A percentile compares a stretch with the other conserved stretches of the same genome.
These are phyloP conservation scores for Matsumurasca onukii DNA, from an alignment of 1,140 invertebrate genomes.

Conservation along the genomic window DNA sequence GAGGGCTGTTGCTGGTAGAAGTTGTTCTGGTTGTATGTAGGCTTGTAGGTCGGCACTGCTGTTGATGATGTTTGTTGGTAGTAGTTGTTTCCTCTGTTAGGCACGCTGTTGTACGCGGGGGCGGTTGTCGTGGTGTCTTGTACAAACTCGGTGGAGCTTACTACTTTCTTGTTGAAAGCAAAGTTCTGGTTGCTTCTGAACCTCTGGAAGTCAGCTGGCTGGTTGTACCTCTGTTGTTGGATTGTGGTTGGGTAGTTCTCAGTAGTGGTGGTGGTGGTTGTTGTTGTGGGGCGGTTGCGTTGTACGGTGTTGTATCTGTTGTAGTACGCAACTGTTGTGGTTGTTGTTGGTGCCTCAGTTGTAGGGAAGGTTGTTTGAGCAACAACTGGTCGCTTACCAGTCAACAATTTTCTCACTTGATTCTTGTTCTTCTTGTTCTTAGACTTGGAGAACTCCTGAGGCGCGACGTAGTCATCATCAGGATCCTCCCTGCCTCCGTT, in stretches of 20 bases:
- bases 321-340: conserved; percentile 22
- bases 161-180: conserved; percentile 16
- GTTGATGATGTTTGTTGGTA: conserved; percentile 25
- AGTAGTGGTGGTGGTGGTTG: too few species aligned
- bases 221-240: background rate
- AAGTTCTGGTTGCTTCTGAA: conserved; percentile 32
- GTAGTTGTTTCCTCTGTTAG: conserved; percentile 28
- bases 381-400: conserved; percentile 38
- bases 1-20: conserved; percentile 18
- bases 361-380: background rate
- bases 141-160: conserved; percentile 4
- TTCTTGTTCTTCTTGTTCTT: conserved; percentile 38
- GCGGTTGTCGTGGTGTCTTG: conserved; percentile 22
- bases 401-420: conserved; percentile 37
- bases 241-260: conserved; percentile 13
- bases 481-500: conserved; percentile 59
- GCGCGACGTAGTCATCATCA: conserved; percentile 55
- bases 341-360: conserved; percentile 26
- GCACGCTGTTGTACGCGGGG: conserved; percentile 22
- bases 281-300: conserved; percentile 31
- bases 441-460: conserved; percentile 33
- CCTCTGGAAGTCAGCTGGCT: conserved; percentile 14
- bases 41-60: too few species aligned
- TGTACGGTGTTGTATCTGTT: conserved; percentile 32
- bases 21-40: conserved; percentile 28